These are phyloP conservation scores for Scaptodrosophila lebanonensis DNA, from an alignment of 1,140 invertebrate species.

Conservation along the genomic window DNA sequence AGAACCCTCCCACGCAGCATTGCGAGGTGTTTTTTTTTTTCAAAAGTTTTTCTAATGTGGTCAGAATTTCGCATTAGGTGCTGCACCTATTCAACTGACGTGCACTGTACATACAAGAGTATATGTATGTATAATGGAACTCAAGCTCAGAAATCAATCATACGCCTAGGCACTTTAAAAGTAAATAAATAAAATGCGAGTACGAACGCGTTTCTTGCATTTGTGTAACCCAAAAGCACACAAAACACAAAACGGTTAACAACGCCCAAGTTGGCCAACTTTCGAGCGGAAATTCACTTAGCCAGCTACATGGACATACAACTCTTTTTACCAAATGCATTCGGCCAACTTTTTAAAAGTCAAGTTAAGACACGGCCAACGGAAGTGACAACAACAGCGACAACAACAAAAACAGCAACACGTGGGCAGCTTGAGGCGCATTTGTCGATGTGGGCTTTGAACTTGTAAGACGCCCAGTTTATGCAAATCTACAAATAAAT, in stretches of 20 bases:
- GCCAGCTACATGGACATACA: constrained; percentile 46
- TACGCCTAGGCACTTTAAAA: constrained; percentile 25
- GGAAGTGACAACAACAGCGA: constrained; percentile 49
- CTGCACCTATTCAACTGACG: no score
- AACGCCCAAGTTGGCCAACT: constrained; percentile 30
- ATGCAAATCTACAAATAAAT: no score
- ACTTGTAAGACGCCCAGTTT: constrained; percentile 25
- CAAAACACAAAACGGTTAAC: constrained; percentile 43
- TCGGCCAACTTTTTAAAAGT: no score
- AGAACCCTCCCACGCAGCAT: no score
- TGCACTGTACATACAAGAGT: no score
- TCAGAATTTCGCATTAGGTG: no score
- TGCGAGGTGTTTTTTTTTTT: no score
- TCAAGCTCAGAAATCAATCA: constrained; percentile 36
- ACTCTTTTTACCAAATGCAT: constrained; percentile 24
- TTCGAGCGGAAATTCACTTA: constrained; percentile 74
- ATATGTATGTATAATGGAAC: neutral
- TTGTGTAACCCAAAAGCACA: constrained; percentile 36
- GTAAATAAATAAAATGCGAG: neutral
- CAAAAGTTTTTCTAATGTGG: no score
- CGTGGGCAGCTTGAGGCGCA: constrained; percentile 17
- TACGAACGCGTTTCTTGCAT: constrained; percentile 19
- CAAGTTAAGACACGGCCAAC: no score
- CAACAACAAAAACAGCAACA: constrained; percentile 11
- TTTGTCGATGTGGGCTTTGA: constrained; percentile 29